A percentile compares a stretch with the other conserved stretches of the same genome.
phyloP scores from a whole-genome alignment of 2,888 invertebrate species.

The Bedellia somnulentella region DNA sequence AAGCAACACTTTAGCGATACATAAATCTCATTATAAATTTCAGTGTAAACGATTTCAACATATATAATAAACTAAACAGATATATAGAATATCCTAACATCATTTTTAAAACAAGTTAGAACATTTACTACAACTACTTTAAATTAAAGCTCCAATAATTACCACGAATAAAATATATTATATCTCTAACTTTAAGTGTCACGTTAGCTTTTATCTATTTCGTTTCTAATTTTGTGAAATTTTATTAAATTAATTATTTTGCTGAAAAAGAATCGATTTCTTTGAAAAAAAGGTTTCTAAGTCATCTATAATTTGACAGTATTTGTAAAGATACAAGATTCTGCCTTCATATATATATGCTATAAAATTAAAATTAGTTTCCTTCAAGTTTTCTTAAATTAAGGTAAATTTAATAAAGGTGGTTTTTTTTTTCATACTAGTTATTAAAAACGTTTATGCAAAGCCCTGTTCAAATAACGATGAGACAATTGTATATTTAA shows the following conservation, averaged over 20 bases:
- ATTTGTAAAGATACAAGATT: constrained; percentile 7
- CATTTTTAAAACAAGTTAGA: background rate
- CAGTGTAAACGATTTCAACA: too few species aligned
- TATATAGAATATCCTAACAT: too few species aligned
- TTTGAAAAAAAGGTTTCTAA: background rate
- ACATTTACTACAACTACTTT: background rate
- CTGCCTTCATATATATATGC: constrained; percentile 6
- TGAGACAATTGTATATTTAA: too few species aligned
- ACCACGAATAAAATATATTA: background rate
- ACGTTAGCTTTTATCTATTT: background rate
- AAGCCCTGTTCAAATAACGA: too few species aligned
- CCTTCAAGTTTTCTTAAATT: too few species aligned
- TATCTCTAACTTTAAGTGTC: background rate
- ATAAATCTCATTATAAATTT: too few species aligned
- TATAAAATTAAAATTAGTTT: constrained; percentile 6
- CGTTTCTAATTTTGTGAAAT: background rate
- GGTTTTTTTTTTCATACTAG: too few species aligned
- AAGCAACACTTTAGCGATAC: too few species aligned
- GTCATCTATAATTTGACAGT: background rate
- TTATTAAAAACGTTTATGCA: too few species aligned
- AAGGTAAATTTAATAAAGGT: too few species aligned
- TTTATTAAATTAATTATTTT: background rate
- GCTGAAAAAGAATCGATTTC: background rate
- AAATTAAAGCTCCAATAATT: background rate
- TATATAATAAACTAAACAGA: too few species aligned